phyloP scores from a whole-genome alignment of 2,113 vertebrate species.

The Geothlypis trichas region DNA sequence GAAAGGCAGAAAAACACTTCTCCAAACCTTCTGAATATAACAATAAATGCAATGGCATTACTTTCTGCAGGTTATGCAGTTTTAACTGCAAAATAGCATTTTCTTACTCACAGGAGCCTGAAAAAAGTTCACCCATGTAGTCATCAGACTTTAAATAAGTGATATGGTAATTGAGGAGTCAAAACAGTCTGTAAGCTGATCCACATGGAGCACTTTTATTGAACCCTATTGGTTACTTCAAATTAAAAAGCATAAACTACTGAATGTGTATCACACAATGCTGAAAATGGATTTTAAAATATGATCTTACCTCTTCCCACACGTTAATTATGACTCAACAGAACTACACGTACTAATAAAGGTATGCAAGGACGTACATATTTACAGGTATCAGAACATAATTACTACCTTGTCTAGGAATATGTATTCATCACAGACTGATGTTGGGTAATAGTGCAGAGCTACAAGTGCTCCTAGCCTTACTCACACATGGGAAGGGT shows the following conservation, averaged over 20 bases:
- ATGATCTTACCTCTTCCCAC: slow-evolving; percentile 20
- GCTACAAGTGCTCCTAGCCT: background rate
- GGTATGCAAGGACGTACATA: slow-evolving; percentile 12
- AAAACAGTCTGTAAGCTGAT: background rate
- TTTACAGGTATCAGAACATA: slow-evolving; percentile 28
- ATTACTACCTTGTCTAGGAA: slow-evolving; percentile 34
- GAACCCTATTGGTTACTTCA: background rate
- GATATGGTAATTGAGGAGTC: background rate
- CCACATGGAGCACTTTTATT: background rate
- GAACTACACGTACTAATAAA: background rate
- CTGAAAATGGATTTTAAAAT: background rate
- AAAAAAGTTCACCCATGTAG: background rate
- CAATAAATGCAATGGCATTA: background rate
- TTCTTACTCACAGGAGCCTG: background rate
- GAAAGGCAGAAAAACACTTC: background rate
- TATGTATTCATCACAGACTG: background rate
- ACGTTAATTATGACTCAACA: slow-evolving; percentile 11
- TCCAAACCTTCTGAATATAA: background rate
- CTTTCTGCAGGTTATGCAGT: background rate
- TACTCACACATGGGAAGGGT: background rate
- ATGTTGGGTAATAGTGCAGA: background rate
- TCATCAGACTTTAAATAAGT: background rate
- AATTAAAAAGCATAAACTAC: background rate
- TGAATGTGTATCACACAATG: background rate
- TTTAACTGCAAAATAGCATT: background rate